phyloP scores from a whole-genome alignment of 1,140 invertebrate genomes.

The Papilio machaon region DNA sequence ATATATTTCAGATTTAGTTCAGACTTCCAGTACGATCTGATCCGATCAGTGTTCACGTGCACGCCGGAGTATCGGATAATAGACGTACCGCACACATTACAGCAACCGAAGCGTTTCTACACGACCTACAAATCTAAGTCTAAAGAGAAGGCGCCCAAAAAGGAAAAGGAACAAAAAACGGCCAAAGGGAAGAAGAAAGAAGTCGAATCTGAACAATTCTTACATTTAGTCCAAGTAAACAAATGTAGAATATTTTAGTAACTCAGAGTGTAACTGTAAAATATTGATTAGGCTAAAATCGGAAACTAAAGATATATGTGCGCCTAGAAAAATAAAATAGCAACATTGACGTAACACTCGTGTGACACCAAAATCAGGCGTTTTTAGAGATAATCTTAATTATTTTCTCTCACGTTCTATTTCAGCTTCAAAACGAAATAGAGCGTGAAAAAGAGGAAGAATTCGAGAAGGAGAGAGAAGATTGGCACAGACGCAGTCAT shows the following conservation, averaged over 20 bases:
- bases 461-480: conserved; percentile 54
- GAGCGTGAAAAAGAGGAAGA: conserved; percentile 54
- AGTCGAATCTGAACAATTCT: conserved; percentile 62
- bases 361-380: not conserved
- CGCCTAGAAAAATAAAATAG: no score
- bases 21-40: conserved; percentile 71
- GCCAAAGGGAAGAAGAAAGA: conserved; percentile 67
- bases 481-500: conserved; percentile 54
- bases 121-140: conserved; percentile 53
- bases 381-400: no score
- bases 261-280: no score
- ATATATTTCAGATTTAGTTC: conserved; percentile 64
- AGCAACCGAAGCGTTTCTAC: conserved; percentile 62
- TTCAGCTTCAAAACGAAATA: conserved; percentile 58
- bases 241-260: no score
- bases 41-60: conserved; percentile 68
- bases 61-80: conserved; percentile 63
- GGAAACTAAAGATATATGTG: no score
- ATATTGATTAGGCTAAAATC: no score
- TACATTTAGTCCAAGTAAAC: conserved; percentile 61
- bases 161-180: conserved; percentile 46
- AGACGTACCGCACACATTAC: conserved; percentile 62
- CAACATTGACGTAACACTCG: not conserved
- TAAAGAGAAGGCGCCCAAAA: conserved; percentile 57
- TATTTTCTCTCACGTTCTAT: conserved; percentile 7